Percentiles rank a stretch among this genome's conserved stretches.
Conservation (phyloP, 2,888 invertebrate genomes). For the Temnothorax ravouxi region DNA sequence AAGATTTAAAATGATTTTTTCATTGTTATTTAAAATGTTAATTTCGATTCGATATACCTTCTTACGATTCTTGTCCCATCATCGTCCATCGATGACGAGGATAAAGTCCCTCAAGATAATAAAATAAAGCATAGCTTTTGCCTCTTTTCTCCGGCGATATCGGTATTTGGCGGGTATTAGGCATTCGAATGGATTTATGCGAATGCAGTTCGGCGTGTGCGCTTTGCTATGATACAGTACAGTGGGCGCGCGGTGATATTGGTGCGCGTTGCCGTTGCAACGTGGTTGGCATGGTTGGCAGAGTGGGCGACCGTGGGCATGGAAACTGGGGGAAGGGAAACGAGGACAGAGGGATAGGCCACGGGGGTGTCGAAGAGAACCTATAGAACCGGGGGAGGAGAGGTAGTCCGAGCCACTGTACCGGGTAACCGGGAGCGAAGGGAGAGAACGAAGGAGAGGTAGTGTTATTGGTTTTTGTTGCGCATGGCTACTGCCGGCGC, state of each 20-base stretch:
- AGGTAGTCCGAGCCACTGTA: slow-evolving; percentile 58
- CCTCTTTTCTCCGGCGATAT: slow-evolving; percentile 47
- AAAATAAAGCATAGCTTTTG: slow-evolving; percentile 68
- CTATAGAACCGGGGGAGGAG: slow-evolving; percentile 51
- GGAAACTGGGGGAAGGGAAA: slow-evolving; percentile 59
- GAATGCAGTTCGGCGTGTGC: slow-evolving; percentile 66
- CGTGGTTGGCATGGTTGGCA: slow-evolving; percentile 71
- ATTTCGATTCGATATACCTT: background rate
- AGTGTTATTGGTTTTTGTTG: slow-evolving; percentile 85
- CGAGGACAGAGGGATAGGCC: slow-evolving; percentile 32
- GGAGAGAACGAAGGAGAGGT: slow-evolving; percentile 66
- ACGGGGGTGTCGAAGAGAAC: slow-evolving; percentile 59
- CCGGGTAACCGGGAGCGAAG: slow-evolving; percentile 66
- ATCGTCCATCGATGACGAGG: background rate
- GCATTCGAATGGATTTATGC: slow-evolving; percentile 72
- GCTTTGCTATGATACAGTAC: slow-evolving; percentile 52
- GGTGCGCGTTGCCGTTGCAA: slow-evolving; percentile 71
- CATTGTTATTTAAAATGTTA: background rate
- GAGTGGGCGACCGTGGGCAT: slow-evolving; percentile 64
- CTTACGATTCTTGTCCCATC: background rate
- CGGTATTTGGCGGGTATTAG: slow-evolving; percentile 67
- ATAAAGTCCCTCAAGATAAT: slow-evolving; percentile 44
- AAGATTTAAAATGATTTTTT: background rate
- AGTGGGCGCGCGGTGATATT: slow-evolving; percentile 35
- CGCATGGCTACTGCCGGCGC: slow-evolving; percentile 83